phyloP scores from a whole-genome alignment of 2,888 invertebrate genomes.

The Acholoe squamosa region DNA sequence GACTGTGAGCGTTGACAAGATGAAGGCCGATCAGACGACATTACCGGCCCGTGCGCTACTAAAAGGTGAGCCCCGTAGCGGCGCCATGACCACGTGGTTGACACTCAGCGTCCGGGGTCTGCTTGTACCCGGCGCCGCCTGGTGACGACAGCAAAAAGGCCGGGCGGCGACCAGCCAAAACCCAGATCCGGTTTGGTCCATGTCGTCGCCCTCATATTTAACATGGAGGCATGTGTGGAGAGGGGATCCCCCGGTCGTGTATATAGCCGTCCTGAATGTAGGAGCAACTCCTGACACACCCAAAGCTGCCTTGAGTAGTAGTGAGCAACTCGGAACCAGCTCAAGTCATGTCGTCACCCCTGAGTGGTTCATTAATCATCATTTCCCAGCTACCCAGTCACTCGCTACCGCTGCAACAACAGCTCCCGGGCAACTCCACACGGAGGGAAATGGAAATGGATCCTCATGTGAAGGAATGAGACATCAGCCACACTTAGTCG shows the following conservation, averaged over 20 bases:
- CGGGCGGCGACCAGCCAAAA: background rate
- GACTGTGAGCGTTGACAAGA: background rate
- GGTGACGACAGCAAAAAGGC: background rate
- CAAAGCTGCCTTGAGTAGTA: background rate
- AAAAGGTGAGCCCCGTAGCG: background rate
- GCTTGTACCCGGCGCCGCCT: conserved; percentile 26
- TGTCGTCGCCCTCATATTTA: background rate
- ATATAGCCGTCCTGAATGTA: background rate
- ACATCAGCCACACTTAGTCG: no score
- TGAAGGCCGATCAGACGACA: background rate
- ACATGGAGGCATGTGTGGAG: background rate
- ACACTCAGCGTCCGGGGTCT: background rate
- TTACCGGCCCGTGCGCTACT: background rate
- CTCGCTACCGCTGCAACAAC: no score
- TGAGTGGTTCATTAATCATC: background rate
- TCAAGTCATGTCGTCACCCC: background rate
- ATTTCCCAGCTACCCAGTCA: background rate
- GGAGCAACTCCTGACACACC: background rate
- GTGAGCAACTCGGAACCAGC: background rate
- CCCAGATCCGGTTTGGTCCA: background rate
- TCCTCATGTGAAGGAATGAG: no score
- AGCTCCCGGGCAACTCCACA: no score
- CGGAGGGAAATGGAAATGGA: no score
- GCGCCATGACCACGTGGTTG: conserved; percentile 16
- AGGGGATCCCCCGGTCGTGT: background rate